Base-by-base conservation (phyloP, 2,797 vertebrate genomes). In the Coendou prehensilis region DNA sequence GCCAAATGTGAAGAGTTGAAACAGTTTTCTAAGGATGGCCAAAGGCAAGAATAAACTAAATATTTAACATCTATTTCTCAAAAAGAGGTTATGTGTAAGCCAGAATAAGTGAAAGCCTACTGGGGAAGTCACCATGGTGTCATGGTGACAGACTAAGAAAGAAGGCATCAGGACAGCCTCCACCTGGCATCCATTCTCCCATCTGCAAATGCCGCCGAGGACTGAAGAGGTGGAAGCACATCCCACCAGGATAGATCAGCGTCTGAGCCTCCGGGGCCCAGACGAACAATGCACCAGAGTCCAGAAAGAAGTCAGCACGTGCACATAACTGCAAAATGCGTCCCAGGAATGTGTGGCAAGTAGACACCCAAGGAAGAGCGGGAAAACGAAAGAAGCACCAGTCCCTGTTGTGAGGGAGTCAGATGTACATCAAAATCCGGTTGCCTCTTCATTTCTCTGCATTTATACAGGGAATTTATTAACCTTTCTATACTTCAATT, bases 21-120 rank as follows among this genome's bases (percentile, higher is more conserved):
- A 67, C 4, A 71, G 26, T 81, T 69, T 87, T 89, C 28, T 26
- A 79, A 83, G 50, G 30, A 92, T 56, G 14, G 69, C 28, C 52
- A 89, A 93, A 71, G 23, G n/a, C 3, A 92, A 81, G 57, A 90
- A 89, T 84, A 85, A 95, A 26, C 30, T 79, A 86, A 50, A 71
- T 47, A 83, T 61, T 93, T 71, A 94, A 83, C 28, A 87, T 50
- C 64, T 91, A 69, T 33, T 67, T 93, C 45, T 67, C 33, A 20
- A 87, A 59, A 69, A 69, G 23, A 88, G 7, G 1, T 54, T 79
- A 56, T 81, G 13, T 22, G 13, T 95, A 52, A 89, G 37, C 33
- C 91, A 82, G 22, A 92, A 20, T 54, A 88, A 76, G 61, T 84
- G 78, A 84, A 82, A 89, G n/a, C 17, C 33, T 90, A 13, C 5